Evolutionary conservation across 1,140 invertebrate species (phyloP), one percentile per base, ranked within the genome.

Genomic region (Temnothorax curvispinosus): DNA sequence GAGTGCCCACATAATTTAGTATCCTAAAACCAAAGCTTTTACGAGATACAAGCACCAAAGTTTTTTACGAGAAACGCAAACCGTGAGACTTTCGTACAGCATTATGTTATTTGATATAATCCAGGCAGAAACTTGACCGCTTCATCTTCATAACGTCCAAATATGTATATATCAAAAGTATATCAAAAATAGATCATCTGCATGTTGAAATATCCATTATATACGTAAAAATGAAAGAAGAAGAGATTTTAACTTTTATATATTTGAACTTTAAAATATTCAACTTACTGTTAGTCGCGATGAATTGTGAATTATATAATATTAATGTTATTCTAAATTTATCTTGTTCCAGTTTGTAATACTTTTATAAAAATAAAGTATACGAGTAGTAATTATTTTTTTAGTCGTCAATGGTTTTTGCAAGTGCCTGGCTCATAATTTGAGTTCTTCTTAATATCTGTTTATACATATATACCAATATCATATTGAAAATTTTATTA

Each of bases 71-170:
- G 15, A 80, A 41, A 52, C 13, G 69, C 54, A 62, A 44, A 50
- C 21, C 21, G 13, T 27, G 6, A 32, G 41, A 69, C 21, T 69
- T 50, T 69, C 18, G 0, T 50, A 7, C 21, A 47, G 13, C 27
- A 44, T 69, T 69, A 69, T 27, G 21, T 69, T 27, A 27, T 27
- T 44, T 69, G 65, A 69, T 69, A 50, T 69, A 32, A 69, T 69
- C 11, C 21, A 32, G 47, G n/a, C n/a, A 27, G 41, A 69, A 69
- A 69, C 65, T 69, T 74, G 32, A 2, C 15, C 15, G 15, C 18
- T 54, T 32, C 8, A 38, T 54, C 27, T 52, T 74, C 50, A 54
- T 54, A 74, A 38, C 27, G 18, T 50, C n/a, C 27, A 27, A 27
- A 27, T 27, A 50, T 15, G 7, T 7, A n/a, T 13, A 54, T 11